Percentiles rank a stretch among this genome's conserved stretches.
Evolutionary conservation across 23 tunicate species (phyloP).

Genomic region (Pegea sp.): DNA sequence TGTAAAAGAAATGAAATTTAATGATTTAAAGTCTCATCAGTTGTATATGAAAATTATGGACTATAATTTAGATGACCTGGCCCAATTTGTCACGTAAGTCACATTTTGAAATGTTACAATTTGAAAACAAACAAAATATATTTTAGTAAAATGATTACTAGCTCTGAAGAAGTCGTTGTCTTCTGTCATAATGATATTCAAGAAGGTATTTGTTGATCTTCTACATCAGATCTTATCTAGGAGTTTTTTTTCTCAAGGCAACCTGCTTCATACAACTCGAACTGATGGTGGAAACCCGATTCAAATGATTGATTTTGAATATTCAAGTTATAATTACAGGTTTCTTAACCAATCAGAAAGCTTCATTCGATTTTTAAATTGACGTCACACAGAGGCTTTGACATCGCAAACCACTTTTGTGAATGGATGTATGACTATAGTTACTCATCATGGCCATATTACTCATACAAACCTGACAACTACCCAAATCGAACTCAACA

Average conservation of each 20-base stretch:
- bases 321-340: conserved; percentile 84
- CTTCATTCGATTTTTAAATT: background rate
- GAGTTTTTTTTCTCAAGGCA: conserved; percentile 12
- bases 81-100: conserved; percentile 28
- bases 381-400: conserved; percentile 40
- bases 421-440: conserved; percentile 97
- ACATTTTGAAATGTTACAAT: background rate
- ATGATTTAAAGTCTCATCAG: conserved; percentile 8
- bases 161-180: conserved; percentile 29
- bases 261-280: conserved; percentile 16
- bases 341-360: background rate
- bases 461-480: conserved; percentile 29
- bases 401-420: conserved; percentile 90
- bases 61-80: conserved; percentile 20
- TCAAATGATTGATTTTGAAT: conserved; percentile 72
- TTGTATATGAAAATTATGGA: conserved; percentile 12
- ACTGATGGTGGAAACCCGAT: conserved; percentile 6
- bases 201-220: conserved; percentile 49
- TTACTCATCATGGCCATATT: conserved; percentile 46
- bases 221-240: background rate
- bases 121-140: background rate
- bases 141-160: conserved; percentile 18
- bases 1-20: conserved; percentile 15
- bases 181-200: conserved; percentile 96
- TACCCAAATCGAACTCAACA: conserved; percentile 45